These are phyloP conservation scores for Portunus trituberculatus DNA, from an alignment of 1,140 invertebrate genomes.

Conservation along the genomic window DNA sequence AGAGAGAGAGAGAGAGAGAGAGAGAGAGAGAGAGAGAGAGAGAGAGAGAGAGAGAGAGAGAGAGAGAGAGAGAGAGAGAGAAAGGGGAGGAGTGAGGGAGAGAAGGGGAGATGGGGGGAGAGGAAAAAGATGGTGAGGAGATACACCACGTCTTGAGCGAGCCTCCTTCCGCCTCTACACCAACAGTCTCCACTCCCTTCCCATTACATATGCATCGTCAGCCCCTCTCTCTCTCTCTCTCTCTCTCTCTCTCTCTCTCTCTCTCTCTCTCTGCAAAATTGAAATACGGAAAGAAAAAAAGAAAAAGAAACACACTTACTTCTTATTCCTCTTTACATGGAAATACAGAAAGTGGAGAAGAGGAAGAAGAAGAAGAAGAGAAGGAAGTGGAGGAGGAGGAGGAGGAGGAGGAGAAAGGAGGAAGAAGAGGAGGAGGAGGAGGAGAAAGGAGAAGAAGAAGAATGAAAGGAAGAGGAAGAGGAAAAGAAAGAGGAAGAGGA, in stretches of 20 bases:
- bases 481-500: neutral
- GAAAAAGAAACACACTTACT: too few species aligned
- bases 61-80: neutral
- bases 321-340: too few species aligned
- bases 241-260: too few species aligned
- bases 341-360: neutral
- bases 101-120: neutral
- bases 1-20: neutral
- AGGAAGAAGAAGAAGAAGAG: neutral
- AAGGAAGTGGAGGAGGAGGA: neutral
- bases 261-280: too few species aligned
- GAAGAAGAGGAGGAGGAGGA: neutral
- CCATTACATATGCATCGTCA: neutral
- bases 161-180: constrained; percentile 18
- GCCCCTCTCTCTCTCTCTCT: too few species aligned
- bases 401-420: neutral
- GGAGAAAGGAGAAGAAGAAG: neutral
- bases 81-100: neutral
- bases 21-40: neutral
- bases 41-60: neutral
- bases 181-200: neutral
- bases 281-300: too few species aligned
- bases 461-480: neutral
- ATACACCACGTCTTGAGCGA: neutral
- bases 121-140: constrained; percentile 25